Base-by-base conservation (phyloP, 1,140 invertebrate species). In the Sitobion miscanthi region DNA sequence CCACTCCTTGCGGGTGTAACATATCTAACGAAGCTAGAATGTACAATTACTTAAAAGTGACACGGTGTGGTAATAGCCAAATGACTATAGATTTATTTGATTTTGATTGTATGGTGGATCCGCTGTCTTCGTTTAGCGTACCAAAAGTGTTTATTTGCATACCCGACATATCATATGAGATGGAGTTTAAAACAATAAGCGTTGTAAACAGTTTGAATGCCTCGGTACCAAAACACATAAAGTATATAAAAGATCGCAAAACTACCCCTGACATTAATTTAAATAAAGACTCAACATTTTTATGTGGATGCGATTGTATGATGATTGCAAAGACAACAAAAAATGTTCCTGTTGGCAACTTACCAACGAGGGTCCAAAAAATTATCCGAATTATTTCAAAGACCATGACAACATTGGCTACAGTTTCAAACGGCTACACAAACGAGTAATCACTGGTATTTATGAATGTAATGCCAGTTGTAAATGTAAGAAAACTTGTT, bases 291-390 rank as follows among this genome's bases (percentile, higher is more conserved):
- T 96, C 97, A 1, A 97, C 98, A 49, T 99, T 99, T 95, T 96
- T 99, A 30, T 97, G 97, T 91, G 97, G 98, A 88, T 99, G 98
- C 95, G 97, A 98, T 95, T 99, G 99, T 95, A 97, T 21, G 98
- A 99, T 95, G 97, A 99, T 95, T 99, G 98, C 95, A 96, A 96
- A 52, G 97, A 99, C 95, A 97, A 97, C 95, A 95, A 95, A 0
- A 99, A 98, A 95, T 99, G 99, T 95, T 96, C 97, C 0, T 99
- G 99, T 95, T 98, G 98, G 97, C 97, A 99, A 95, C 95, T 99
- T 94, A 99, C 99, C 0, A 96, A 98, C 94, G 96, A 98, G 94
- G 97, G 98, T 25, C 23, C 91, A 94, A 86, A 91, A 94, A 95
- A 38, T 96, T 95, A 94, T 96, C 49, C 95, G 96, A 4, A 96